Evolutionary conservation across 2,888 invertebrate genomes (phyloP).

Genomic region (Congeria kusceri): DNA sequence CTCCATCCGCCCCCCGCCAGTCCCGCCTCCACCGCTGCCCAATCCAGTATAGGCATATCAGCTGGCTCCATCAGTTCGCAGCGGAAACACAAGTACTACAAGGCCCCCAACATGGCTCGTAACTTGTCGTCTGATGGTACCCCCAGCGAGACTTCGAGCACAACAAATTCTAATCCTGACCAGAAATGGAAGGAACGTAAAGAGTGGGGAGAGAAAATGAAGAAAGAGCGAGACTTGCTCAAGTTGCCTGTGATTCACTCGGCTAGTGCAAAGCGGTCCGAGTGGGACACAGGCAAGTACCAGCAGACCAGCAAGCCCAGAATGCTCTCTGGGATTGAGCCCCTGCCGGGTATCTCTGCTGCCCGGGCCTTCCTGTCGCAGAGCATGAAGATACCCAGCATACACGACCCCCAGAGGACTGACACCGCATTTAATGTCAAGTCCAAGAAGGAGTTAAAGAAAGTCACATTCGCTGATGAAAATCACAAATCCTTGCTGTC

Average conservation of each 20-base stretch:
- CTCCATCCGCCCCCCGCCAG: slow-evolving; percentile 54
- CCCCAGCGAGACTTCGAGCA: slow-evolving; percentile 8
- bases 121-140: neutral
- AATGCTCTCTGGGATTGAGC: slow-evolving; percentile 45
- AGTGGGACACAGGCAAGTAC: slow-evolving; percentile 66
- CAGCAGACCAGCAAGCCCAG: slow-evolving; percentile 10
- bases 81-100: slow-evolving; percentile 51
- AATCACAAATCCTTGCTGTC: slow-evolving; percentile 27
- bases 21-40: slow-evolving; percentile 41
- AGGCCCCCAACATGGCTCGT: slow-evolving; percentile 64
- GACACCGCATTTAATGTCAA: slow-evolving; percentile 61
- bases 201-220: slow-evolving; percentile 50
- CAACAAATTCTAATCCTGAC: slow-evolving; percentile 13
- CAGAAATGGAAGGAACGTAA: slow-evolving; percentile 47
- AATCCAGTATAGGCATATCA: slow-evolving; percentile 32
- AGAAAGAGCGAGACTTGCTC: slow-evolving; percentile 62
- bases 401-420: slow-evolving; percentile 66
- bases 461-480: slow-evolving; percentile 65
- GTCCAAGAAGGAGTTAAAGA: slow-evolving; percentile 37
- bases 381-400: slow-evolving; percentile 67
- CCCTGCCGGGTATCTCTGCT: slow-evolving; percentile 62
- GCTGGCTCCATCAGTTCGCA: slow-evolving; percentile 1
- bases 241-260: slow-evolving; percentile 67
- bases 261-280: slow-evolving; percentile 48
- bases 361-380: slow-evolving; percentile 61